Evolutionary conservation across 2,797 vertebrate species (phyloP).

Genomic region (Sorex maritimensis): DNA sequence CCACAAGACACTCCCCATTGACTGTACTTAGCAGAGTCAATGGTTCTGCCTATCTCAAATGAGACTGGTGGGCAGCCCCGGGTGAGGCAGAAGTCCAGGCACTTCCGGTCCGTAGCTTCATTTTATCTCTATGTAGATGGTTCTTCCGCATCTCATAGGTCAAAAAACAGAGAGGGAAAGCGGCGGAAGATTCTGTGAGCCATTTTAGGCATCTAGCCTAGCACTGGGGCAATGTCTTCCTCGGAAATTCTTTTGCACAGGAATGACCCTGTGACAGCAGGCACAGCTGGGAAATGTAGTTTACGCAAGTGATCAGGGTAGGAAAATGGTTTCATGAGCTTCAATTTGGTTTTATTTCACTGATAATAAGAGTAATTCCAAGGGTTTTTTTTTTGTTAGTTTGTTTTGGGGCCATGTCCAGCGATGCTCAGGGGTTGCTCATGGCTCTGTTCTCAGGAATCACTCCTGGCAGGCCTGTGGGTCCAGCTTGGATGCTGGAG

Average conservation of each 20-base stretch:
- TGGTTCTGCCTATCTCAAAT: not conserved
- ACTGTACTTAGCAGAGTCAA: not conserved
- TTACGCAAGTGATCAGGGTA: not conserved
- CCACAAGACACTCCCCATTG: not conserved
- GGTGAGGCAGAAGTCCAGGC: not conserved
- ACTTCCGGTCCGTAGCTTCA: not conserved
- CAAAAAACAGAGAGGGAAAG: not conserved
- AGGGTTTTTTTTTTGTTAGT: not conserved
- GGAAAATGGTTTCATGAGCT: not conserved
- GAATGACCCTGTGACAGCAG: not conserved
- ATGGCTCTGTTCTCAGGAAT: no score
- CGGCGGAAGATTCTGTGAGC: not conserved
- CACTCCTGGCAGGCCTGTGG: no score
- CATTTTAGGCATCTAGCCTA: conserved; percentile 7
- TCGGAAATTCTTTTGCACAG: not conserved
- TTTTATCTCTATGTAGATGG: not conserved
- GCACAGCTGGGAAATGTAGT: conserved; percentile 1
- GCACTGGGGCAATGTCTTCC: not conserved
- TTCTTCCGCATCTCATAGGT: not conserved
- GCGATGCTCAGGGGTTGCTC: no score
- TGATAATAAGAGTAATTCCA: not conserved
- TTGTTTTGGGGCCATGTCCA: no score
- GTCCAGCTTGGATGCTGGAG: no score
- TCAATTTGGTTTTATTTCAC: not conserved
- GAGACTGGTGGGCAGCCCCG: not conserved